Percentiles rank a stretch among this genome's conserved stretches.
Evolutionary conservation across 2,797 vertebrate genomes (phyloP).

Genomic region (Thaleichthys pacificus): DNA sequence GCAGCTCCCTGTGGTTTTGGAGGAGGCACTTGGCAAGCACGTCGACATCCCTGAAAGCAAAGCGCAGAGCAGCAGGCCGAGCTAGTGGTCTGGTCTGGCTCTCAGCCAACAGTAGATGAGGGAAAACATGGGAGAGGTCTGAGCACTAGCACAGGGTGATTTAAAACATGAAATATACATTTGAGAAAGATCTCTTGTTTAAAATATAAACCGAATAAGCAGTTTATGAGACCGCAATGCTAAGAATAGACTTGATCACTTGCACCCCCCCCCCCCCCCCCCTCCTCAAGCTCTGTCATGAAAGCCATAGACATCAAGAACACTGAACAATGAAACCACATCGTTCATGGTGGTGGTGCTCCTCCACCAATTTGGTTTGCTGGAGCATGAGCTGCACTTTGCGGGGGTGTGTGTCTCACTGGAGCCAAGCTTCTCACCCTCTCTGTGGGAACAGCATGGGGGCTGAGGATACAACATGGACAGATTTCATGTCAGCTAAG

Average conservation of each 20-base stretch:
- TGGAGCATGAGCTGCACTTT: conserved; percentile 48
- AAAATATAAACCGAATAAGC: no score
- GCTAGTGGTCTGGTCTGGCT: conserved; percentile 31
- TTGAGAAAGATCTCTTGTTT: no score
- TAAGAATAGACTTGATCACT: no score
- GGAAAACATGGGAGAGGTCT: conserved; percentile 20
- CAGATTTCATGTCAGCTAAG: conserved; percentile 16
- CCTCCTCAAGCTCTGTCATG: no score
- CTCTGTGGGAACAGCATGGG: conserved; percentile 21
- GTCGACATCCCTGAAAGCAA: conserved; percentile 28
- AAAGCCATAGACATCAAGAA: no score
- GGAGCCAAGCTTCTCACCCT: conserved; percentile 37
- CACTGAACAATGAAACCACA: no score
- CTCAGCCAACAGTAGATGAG: conserved; percentile 28
- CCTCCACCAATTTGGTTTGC: conserved; percentile 39
- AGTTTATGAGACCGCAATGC: no score
- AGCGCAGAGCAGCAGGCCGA: conserved; percentile 19
- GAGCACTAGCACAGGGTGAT: background rate
- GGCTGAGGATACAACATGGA: conserved; percentile 36
- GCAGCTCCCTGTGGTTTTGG: conserved; percentile 26
- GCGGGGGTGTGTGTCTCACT: conserved; percentile 52
- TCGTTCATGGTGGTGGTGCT: conserved; percentile 3
- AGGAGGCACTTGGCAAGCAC: conserved; percentile 39
- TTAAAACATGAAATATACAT: background rate
- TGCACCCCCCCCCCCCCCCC: no score